Evolutionary conservation across 2,113 vertebrate genomes (phyloP).

Genomic region (Aspiorhynchus laticeps): DNA sequence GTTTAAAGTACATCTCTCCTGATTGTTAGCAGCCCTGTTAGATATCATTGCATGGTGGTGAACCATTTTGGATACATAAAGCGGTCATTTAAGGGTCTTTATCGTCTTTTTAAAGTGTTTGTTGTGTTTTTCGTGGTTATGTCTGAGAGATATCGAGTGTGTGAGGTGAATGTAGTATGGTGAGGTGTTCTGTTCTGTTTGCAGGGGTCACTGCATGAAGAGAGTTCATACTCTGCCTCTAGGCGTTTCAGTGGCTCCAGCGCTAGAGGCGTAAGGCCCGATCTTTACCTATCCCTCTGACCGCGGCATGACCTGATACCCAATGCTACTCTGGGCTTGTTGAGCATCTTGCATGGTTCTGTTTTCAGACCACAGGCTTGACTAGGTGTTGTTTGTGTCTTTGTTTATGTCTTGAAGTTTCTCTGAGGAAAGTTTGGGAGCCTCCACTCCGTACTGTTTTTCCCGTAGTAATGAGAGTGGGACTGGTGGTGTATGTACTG

Average conservation of each 20-base stretch:
- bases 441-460: no score
- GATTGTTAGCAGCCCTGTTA: not conserved
- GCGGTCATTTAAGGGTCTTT: not conserved
- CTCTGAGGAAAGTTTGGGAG: not conserved
- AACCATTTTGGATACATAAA: not conserved
- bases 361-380: conserved; percentile 36
- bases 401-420: conserved; percentile 1
- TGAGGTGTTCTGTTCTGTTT: conserved; percentile 58
- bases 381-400: conserved; percentile 10
- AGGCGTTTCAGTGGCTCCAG: conserved; percentile 73
- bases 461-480: not conserved
- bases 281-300: conserved; percentile 6
- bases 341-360: conserved; percentile 26
- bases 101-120: not conserved
- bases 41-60: not conserved
- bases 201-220: conserved; percentile 74
- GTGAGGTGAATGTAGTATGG: conserved; percentile 5
- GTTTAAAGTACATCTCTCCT: conserved; percentile 18
- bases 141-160: conserved; percentile 8
- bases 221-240: conserved; percentile 65
- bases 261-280: conserved; percentile 76
- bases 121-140: not conserved
- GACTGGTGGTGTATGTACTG: not conserved
- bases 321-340: not conserved
- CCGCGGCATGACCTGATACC: conserved; percentile 10